Evolutionary conservation across 2,888 invertebrate genomes (phyloP).

Genomic region (Pomacea canaliculata): DNA sequence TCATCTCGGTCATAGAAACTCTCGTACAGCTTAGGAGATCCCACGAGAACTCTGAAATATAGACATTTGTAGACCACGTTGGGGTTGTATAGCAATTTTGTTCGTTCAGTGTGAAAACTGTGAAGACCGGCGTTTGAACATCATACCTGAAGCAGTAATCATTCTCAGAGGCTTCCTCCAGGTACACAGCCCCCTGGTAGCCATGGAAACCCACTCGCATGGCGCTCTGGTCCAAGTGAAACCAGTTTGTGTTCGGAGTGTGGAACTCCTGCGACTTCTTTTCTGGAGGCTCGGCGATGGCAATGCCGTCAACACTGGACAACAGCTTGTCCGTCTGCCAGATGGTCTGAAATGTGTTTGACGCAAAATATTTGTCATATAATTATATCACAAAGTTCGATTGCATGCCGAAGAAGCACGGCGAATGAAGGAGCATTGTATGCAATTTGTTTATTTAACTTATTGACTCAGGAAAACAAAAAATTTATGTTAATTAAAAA

Average conservation of each 20-base stretch:
- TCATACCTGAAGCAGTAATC: slow-evolving; percentile 25
- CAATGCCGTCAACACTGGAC: slow-evolving; percentile 58
- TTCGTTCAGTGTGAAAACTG: too few relatives aligned
- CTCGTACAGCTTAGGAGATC: slow-evolving; percentile 36
- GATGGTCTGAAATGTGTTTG: slow-evolving; percentile 27
- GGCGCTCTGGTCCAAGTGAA: slow-evolving; percentile 58
- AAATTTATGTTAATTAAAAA: too few relatives aligned
- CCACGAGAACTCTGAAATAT: slow-evolving; percentile 40
- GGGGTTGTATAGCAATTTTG: not conserved
- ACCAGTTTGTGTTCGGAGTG: slow-evolving; percentile 42
- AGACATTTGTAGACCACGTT: slow-evolving; percentile 19
- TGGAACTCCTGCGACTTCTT: slow-evolving; percentile 43
- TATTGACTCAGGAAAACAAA: too few relatives aligned
- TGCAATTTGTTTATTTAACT: too few relatives aligned
- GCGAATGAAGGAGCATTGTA: too few relatives aligned
- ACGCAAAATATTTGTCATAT: too few relatives aligned
- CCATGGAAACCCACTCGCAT: slow-evolving; percentile 56
- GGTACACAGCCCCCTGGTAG: slow-evolving; percentile 50
- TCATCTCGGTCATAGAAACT: slow-evolving; percentile 5
- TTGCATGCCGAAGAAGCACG: too few relatives aligned
- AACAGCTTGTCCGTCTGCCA: slow-evolving; percentile 62
- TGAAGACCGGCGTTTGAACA: too few relatives aligned
- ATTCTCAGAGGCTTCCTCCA: slow-evolving; percentile 35
- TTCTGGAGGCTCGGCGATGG: slow-evolving; percentile 62
- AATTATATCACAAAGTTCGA: too few relatives aligned